Conservation (phyloP, 30 jellyfish, hydroid and myxozoan species). For the Aurelia sp. region DNA sequence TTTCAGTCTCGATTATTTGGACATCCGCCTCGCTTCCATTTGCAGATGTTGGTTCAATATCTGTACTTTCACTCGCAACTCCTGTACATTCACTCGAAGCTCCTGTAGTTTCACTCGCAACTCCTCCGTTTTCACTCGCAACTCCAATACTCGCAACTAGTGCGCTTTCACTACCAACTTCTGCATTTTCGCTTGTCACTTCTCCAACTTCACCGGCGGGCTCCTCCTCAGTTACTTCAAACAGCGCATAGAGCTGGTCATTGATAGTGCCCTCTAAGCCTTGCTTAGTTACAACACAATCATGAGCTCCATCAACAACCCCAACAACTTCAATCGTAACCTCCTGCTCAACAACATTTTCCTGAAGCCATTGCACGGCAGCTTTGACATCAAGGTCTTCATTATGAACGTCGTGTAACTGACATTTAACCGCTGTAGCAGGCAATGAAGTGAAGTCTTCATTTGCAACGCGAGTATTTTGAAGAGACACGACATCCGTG, state of each 20-base stretch:
- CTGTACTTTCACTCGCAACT: not conserved
- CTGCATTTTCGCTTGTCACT: not conserved
- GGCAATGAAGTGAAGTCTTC: slow-evolving; percentile 54
- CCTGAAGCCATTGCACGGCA: slow-evolving; percentile 62
- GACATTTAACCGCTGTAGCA: slow-evolving; percentile 48
- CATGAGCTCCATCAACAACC: slow-evolving; percentile 14
- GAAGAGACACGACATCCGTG: slow-evolving; percentile 35
- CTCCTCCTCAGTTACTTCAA: slow-evolving; percentile 40
- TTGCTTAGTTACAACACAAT: slow-evolving; percentile 34
- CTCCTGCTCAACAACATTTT: slow-evolving; percentile 55
- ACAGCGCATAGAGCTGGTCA: slow-evolving; percentile 72
- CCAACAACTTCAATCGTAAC: slow-evolving; percentile 53
- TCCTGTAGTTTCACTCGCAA: not conserved
- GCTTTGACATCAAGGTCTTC: slow-evolving; percentile 52
- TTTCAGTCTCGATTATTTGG: too few relatives aligned
- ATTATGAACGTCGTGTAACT: slow-evolving; percentile 66
- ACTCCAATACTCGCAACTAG: not conserved
- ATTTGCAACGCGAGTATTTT: slow-evolving; percentile 46
- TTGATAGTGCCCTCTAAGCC: slow-evolving; percentile 59
- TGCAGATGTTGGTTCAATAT: not conserved
- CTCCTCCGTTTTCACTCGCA: not conserved
- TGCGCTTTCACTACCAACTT: not conserved
- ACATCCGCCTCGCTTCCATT: not conserved
- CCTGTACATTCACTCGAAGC: not conserved
- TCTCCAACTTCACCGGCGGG: not conserved